phyloP scores from a whole-genome alignment of 2,888 invertebrate genomes.

The Drosophila buzzatii region DNA sequence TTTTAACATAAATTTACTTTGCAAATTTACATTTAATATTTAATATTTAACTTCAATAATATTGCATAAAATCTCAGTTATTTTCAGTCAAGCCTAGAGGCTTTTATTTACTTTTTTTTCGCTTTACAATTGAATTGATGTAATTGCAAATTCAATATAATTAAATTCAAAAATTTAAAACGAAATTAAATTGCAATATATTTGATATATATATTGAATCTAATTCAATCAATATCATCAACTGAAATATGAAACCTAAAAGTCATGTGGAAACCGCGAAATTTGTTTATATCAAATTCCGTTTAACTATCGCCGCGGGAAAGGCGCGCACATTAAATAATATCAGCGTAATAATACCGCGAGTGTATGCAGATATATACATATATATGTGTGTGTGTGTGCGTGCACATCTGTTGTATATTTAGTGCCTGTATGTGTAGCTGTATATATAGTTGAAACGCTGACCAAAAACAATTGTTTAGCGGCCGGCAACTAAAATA shows the following conservation, averaged over 20 bases:
- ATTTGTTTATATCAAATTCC: constrained; percentile 64
- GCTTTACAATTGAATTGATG: constrained; percentile 17
- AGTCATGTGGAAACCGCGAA: constrained; percentile 28
- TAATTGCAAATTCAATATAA: constrained; percentile 23
- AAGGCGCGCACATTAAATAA: constrained; percentile 44
- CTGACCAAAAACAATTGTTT: constrained; percentile 63
- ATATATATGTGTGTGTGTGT: constrained; percentile 3
- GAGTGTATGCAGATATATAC: constrained; percentile 2
- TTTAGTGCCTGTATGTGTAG: background rate
- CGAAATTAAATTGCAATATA: constrained; percentile 25
- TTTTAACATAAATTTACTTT: background rate
- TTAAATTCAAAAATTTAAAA: constrained; percentile 30
- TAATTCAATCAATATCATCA: constrained; percentile 45
- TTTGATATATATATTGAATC: background rate
- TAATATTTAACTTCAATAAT: background rate
- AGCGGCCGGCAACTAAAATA: constrained; percentile 55
- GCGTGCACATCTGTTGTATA: constrained; percentile 20
- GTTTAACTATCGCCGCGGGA: constrained; percentile 66
- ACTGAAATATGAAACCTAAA: constrained; percentile 41
- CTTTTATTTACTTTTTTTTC: constrained; percentile 10
- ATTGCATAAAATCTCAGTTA: background rate
- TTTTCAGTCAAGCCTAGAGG: background rate
- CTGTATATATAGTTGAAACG: constrained; percentile 30
- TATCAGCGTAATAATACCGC: constrained; percentile 25
- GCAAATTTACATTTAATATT: background rate